Evolutionary conservation across 2,113 vertebrate species (phyloP).

Genomic region (Peromyscus californicus): DNA sequence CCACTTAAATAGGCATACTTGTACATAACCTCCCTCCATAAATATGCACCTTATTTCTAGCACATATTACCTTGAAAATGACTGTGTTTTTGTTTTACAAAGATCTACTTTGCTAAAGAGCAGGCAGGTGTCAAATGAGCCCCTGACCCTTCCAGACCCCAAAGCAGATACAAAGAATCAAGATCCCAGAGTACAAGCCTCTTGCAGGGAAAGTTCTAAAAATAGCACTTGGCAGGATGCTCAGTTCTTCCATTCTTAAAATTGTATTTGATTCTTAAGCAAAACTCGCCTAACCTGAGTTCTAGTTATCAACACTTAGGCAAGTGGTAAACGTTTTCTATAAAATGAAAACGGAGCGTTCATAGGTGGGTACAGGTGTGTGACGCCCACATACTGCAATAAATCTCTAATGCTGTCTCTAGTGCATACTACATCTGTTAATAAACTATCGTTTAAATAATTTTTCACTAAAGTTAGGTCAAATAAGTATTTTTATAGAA

Average conservation of each 20-base stretch:
- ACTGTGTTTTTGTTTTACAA: background rate
- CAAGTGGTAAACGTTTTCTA: background rate
- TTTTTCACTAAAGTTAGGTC: constrained; percentile 68
- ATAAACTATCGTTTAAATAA: constrained; percentile 57
- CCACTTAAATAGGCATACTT: constrained; percentile 1
- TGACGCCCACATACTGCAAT: background rate
- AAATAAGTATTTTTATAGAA: constrained; percentile 74
- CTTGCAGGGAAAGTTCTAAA: constrained; percentile 51
- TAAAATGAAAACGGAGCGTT: constrained; percentile 47
- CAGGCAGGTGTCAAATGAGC: constrained; percentile 27
- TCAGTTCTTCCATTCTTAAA: constrained; percentile 52
- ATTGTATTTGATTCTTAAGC: constrained; percentile 19
- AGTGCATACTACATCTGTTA: constrained; percentile 17
- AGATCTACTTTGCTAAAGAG: constrained; percentile 30
- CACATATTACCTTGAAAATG: background rate
- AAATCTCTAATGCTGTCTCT: background rate
- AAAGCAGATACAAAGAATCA: background rate
- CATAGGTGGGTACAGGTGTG: background rate
- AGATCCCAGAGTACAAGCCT: background rate
- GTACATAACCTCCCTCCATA: constrained; percentile 8
- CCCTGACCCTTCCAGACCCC: constrained; percentile 12
- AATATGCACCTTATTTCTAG: background rate
- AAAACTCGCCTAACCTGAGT: background rate
- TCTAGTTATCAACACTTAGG: background rate
- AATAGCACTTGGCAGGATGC: background rate